Evolutionary conservation across 2,797 vertebrate genomes (phyloP).

Genomic region (Myiotriccus ornatus): DNA sequence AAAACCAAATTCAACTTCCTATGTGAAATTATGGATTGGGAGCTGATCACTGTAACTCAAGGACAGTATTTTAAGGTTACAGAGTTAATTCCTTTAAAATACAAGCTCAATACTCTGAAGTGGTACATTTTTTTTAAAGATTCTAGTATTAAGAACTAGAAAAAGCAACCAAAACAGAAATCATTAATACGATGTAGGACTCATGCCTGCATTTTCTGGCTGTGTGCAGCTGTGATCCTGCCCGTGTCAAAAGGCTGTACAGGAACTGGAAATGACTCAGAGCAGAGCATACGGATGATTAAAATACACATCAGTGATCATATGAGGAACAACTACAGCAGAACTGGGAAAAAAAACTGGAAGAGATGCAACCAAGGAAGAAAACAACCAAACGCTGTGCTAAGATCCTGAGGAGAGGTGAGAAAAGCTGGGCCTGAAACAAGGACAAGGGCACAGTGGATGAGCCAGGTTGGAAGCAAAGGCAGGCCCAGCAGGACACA

Average conservation of each 20-base stretch:
- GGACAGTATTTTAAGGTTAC: neutral
- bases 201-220: neutral
- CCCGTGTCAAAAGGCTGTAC: neutral
- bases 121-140: neutral
- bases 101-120: neutral
- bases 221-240: neutral
- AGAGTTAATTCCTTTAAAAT: neutral
- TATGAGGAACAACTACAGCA: neutral
- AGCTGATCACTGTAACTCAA: neutral
- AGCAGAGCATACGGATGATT: neutral
- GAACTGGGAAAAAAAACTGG: neutral
- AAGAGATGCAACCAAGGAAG: neutral
- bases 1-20: neutral
- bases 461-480: neutral
- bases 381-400: neutral
- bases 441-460: neutral
- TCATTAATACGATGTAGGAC: neutral
- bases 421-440: neutral
- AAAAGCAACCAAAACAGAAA: neutral
- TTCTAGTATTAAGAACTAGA: neutral
- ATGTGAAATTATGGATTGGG: neutral
- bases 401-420: neutral
- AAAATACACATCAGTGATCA: neutral
- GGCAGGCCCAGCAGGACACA: neutral
- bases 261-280: slow-evolving; percentile 11